Evolutionary conservation across 2,888 invertebrate species (phyloP), one percentile per base, ranked within the genome.

Genomic region (Thymelicus acteon): DNA sequence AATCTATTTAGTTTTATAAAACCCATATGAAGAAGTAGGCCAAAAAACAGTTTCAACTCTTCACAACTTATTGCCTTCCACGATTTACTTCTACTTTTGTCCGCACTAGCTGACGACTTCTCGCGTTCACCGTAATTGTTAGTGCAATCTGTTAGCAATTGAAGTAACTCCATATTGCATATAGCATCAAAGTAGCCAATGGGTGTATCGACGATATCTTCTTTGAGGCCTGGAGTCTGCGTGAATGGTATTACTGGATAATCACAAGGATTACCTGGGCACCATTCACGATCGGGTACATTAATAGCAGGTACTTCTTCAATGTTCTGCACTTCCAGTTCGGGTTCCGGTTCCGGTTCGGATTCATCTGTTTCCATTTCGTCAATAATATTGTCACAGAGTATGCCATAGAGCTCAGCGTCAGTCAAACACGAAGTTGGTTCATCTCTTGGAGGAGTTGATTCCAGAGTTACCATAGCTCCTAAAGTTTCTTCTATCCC

Each of bases 101-200:
- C 62, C 52, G 54, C 54, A 13, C 63, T 47, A n/a, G 40, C 40
- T 40, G 69, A 69, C 15, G 57, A 54, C 48, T 69, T 69, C 37
- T 69, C 69, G n/a, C 24, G 52, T 69, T 69, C 63, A 24, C 63
- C 63, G 48, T 69, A 69, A 40, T 73, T 60, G 62, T 73, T 73
- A 57, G 70, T 66, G 49, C 63, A 73, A 65, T 72, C 60, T 60
- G 58, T 73, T 49, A 73, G 60, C 65, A 73, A 68, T 60, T 72
- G 52, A 47, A 73, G 62, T 66, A 75, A 66, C 52, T 73, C 48
- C 31, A 49, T 40, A 66, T 64, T 71, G 62, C 75, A 75, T 66
- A 73, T 52, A 44, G 75, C 68, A 64, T 75, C 67, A 66, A 73
- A 75, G 69, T 75, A 75, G n/a, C 60, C 39, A 61, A 73, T 75